Evolutionary conservation across 2,113 vertebrate genomes (phyloP).

Genomic region (Ibidorhyncha struthersii): DNA sequence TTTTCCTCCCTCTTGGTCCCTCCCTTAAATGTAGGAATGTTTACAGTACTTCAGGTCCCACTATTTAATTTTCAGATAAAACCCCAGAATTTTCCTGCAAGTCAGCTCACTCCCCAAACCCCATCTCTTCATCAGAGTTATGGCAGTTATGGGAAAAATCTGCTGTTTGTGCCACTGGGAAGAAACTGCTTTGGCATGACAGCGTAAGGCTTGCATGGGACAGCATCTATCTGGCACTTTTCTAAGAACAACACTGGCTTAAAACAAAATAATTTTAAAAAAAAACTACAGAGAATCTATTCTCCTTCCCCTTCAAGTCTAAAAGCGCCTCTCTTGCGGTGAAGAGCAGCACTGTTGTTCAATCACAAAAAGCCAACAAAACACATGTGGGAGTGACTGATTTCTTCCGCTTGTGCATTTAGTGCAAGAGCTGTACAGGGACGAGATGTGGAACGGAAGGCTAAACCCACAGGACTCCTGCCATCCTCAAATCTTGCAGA

Average conservation of each 20-base stretch:
- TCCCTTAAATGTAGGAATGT: conserved; percentile 12
- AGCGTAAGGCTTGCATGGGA: conserved; percentile 21
- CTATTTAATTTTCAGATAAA: neutral
- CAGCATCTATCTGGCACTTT: neutral
- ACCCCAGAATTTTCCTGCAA: neutral
- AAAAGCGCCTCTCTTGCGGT: neutral
- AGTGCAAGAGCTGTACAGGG: neutral
- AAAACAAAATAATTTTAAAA: neutral
- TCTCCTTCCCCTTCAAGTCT: neutral
- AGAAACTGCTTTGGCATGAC: conserved; percentile 37
- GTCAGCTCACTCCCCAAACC: neutral
- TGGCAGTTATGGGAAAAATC: neutral
- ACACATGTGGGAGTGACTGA: neutral
- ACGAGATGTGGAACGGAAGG: neutral
- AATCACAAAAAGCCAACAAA: neutral
- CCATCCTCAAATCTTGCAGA: neutral
- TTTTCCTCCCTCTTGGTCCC: neutral
- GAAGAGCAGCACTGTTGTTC: neutral
- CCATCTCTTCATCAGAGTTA: neutral
- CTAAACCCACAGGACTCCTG: neutral
- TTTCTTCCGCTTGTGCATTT: neutral
- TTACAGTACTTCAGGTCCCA: conserved; percentile 15
- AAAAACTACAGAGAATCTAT: neutral
- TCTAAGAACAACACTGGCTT: neutral
- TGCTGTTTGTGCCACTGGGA: conserved; percentile 1